phyloP scores from a whole-genome alignment of 2,888 invertebrate genomes.

The Ormia ochracea region DNA sequence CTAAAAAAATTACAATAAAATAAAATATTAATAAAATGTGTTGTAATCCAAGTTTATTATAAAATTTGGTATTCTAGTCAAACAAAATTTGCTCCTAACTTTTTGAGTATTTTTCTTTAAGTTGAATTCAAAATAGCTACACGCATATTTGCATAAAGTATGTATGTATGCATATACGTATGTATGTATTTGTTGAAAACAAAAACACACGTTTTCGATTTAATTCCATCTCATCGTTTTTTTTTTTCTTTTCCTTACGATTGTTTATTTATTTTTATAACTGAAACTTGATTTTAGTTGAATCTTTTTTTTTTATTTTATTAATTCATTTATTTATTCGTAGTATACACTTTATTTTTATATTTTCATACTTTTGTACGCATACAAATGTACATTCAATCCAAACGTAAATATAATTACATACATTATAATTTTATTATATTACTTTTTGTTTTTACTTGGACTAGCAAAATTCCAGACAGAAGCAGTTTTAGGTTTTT shows the following conservation, averaged over 20 bases:
- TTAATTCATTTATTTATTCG: background rate
- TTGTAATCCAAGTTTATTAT: too few species aligned
- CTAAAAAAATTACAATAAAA: too few species aligned
- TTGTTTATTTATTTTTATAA: background rate
- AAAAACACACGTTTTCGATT: slow-evolving; percentile 28
- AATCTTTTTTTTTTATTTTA: background rate
- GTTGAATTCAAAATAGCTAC: background rate
- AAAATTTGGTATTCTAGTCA: too few species aligned
- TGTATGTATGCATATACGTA: background rate
- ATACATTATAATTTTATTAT: background rate
- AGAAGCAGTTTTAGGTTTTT: slow-evolving; percentile 28
- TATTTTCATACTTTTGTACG: background rate
- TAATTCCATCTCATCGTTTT: background rate
- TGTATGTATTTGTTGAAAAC: background rate
- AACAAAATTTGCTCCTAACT: background rate
- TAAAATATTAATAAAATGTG: too few species aligned
- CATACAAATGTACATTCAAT: too few species aligned
- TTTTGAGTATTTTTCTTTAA: too few species aligned
- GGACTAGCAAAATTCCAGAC: slow-evolving; percentile 50
- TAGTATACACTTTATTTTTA: background rate
- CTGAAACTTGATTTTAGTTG: too few species aligned
- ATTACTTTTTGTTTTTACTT: slow-evolving; percentile 10
- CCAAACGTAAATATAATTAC: too few species aligned
- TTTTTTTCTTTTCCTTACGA: background rate
- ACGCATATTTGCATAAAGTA: background rate